Evolutionary conservation across 2,888 invertebrate species (phyloP).

Genomic region (Sisyra nigra): DNA sequence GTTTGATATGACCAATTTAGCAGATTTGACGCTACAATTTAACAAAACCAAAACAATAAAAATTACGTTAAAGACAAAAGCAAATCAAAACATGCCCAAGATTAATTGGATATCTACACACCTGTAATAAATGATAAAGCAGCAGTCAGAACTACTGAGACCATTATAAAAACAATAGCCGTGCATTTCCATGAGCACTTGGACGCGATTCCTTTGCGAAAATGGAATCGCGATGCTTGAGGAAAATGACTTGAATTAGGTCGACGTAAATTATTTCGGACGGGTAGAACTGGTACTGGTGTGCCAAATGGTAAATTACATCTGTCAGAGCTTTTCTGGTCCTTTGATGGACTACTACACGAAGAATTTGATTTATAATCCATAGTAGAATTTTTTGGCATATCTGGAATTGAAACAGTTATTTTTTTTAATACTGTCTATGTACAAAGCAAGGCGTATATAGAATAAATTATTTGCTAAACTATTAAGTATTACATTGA

Average conservation of each 20-base stretch:
- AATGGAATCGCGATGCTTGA: constrained; percentile 62
- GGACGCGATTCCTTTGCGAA: constrained; percentile 71
- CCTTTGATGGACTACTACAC: constrained; percentile 75
- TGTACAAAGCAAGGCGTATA: background rate
- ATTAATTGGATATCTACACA: constrained; percentile 24
- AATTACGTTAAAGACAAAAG: constrained; percentile 12
- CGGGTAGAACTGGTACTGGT: constrained; percentile 55
- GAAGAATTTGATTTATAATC: constrained; percentile 80
- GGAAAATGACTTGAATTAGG: constrained; percentile 58
- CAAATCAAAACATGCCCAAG: constrained; percentile 7
- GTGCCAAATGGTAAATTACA: constrained; percentile 40
- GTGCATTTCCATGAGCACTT: constrained; percentile 87
- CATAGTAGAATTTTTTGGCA: constrained; percentile 75
- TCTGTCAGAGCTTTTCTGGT: constrained; percentile 43
- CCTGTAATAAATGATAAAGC: constrained; percentile 79
- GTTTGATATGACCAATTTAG: constrained; percentile 75
- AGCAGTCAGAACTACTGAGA: constrained; percentile 67
- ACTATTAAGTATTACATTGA: no score
- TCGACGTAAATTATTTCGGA: constrained; percentile 51
- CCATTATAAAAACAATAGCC: constrained; percentile 72
- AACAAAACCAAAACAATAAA: constrained; percentile 6
- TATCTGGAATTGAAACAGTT: constrained; percentile 43
- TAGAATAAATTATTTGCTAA: background rate
- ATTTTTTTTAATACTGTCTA: background rate
- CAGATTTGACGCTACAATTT: constrained; percentile 57